Evolutionary conservation across 2,797 vertebrate genomes (phyloP).

Genomic region (Arctocebus calabarensis): DNA sequence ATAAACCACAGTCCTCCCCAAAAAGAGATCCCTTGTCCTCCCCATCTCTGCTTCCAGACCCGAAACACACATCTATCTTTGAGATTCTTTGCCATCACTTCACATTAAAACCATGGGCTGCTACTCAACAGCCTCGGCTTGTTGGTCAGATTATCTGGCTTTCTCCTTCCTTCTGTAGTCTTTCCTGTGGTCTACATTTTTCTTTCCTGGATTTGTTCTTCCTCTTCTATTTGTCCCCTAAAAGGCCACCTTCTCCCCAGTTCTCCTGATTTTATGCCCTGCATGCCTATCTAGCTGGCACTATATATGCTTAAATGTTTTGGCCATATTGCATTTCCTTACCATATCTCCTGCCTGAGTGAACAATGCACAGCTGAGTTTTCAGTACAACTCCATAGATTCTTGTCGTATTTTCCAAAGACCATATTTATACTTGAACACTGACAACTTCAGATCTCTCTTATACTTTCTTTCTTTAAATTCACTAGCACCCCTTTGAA

Average conservation of each 20-base stretch:
- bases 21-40: not conserved
- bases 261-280: not conserved
- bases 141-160: not conserved
- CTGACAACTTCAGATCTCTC: not conserved
- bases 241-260: not conserved
- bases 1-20: not conserved
- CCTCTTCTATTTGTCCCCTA: not conserved
- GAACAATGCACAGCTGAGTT: not conserved
- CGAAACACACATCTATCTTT: fast-evolving
- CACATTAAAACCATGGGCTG: not conserved
- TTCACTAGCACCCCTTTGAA: not conserved
- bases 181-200: not conserved
- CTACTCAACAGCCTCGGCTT: not conserved
- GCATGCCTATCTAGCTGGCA: not conserved
- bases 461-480: slow-evolving; percentile 32
- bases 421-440: not conserved
- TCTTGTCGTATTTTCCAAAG: not conserved
- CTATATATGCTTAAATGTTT: not conserved
- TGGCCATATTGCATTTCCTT: not conserved
- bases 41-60: not conserved
- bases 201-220: not conserved
- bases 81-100: not conserved
- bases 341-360: not conserved
- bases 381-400: not conserved
- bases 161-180: not conserved